These are phyloP conservation scores for Aquatica leii DNA, from an alignment of 2,888 invertebrate species.

Conservation along the genomic window DNA sequence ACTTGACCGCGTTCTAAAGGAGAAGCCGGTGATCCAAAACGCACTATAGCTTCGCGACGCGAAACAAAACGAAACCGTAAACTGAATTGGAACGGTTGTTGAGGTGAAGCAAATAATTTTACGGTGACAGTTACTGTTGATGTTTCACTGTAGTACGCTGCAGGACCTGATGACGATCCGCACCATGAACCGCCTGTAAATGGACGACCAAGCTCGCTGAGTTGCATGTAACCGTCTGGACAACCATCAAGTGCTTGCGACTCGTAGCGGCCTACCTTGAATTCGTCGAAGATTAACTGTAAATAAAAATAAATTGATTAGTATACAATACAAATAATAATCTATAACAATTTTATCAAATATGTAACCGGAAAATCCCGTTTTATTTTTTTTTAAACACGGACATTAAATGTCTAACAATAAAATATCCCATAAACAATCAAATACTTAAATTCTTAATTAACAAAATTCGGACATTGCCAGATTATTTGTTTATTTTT, in stretches of 20 bases:
- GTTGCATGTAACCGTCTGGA: slow-evolving; percentile 88
- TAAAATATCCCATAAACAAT: too few species aligned
- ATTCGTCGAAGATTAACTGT: slow-evolving; percentile 85
- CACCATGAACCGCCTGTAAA: slow-evolving; percentile 93
- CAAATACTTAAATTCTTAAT: too few species aligned
- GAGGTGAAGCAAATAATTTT: slow-evolving; percentile 76
- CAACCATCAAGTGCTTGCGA: slow-evolving; percentile 78
- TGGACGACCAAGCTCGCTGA: slow-evolving; percentile 85
- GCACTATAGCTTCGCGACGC: slow-evolving; percentile 79
- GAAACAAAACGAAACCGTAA: slow-evolving; percentile 84
- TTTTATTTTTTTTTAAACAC: too few species aligned
- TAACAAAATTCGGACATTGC: too few species aligned
- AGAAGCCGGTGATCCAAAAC: slow-evolving; percentile 78
- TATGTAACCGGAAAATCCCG: too few species aligned
- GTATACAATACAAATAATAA: too few species aligned
- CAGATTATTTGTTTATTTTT: too few species aligned
- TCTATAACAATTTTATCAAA: too few species aligned
- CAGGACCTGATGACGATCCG: slow-evolving; percentile 80
- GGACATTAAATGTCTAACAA: too few species aligned
- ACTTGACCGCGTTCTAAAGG: slow-evolving; percentile 85
- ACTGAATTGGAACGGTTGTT: slow-evolving; percentile 81
- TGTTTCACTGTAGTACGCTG: slow-evolving; percentile 89
- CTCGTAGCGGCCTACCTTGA: slow-evolving; percentile 85
- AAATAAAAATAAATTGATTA: slow-evolving; percentile 45
- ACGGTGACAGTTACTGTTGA: slow-evolving; percentile 88